Conservation (phyloP, 2,797 vertebrate species). For the Cetoscarus ocellatus region DNA sequence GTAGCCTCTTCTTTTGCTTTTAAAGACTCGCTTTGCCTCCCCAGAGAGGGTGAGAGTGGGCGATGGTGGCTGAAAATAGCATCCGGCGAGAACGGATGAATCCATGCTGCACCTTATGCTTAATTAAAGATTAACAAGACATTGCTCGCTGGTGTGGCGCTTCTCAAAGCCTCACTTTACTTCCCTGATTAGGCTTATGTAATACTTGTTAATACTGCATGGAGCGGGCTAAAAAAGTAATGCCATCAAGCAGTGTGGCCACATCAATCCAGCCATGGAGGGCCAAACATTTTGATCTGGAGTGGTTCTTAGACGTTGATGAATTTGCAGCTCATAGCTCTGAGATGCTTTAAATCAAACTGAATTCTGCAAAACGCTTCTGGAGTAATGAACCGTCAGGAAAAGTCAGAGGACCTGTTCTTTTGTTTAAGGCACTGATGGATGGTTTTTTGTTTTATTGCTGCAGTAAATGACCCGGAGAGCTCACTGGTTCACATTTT, state of each 20-base stretch:
- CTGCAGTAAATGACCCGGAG: not conserved
- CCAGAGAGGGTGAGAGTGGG: constrained; percentile 68
- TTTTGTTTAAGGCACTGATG: constrained; percentile 19
- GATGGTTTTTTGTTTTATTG: constrained; percentile 3
- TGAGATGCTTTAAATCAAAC: constrained; percentile 47
- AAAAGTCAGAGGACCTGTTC: constrained; percentile 9
- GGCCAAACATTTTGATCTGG: constrained; percentile 27
- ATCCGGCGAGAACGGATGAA: constrained; percentile 70
- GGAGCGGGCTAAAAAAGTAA: constrained; percentile 73
- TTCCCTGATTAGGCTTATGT: constrained; percentile 79
- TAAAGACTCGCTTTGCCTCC: constrained; percentile 58
- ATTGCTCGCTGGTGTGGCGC: constrained; percentile 67
- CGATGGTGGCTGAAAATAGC: constrained; percentile 77
- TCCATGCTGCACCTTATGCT: constrained; percentile 79
- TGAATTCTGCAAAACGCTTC: constrained; percentile 50
- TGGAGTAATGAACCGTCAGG: constrained; percentile 44
- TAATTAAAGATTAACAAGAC: constrained; percentile 87
- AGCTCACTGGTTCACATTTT: not conserved
- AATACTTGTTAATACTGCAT: constrained; percentile 84
- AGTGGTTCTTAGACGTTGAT: constrained; percentile 31
- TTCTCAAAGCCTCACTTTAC: constrained; percentile 76
- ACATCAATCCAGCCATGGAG: constrained; percentile 67
- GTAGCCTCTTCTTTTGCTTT: constrained; percentile 55
- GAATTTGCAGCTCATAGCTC: constrained; percentile 35
- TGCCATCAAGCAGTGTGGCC: constrained; percentile 63